Evolutionary conservation across 2,113 vertebrate species (phyloP).

Genomic region (Pholis gunnellus): DNA sequence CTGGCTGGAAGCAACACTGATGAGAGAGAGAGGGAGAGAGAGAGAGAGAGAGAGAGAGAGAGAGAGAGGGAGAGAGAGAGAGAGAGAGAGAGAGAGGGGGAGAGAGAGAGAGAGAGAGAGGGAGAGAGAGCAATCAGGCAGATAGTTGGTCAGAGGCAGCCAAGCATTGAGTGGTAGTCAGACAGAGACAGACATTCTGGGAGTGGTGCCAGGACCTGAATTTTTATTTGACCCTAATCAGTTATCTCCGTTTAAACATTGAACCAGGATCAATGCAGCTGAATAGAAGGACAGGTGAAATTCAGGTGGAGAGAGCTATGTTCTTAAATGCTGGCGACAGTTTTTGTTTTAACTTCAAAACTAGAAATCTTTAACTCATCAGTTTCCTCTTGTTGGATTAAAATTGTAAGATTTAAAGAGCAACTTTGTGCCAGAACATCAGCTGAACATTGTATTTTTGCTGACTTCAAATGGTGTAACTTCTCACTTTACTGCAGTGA

Average conservation of each 20-base stretch:
- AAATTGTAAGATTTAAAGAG: background rate
- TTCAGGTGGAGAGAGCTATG: background rate
- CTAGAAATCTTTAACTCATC: background rate
- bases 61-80: slow-evolving; percentile 10
- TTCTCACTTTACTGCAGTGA: background rate
- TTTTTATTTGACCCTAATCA: slow-evolving; percentile 62
- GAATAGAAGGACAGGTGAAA: slow-evolving; percentile 30
- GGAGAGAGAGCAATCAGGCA: slow-evolving; percentile 65
- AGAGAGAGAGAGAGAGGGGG: slow-evolving; percentile 10
- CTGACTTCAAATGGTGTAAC: background rate
- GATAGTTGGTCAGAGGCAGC: slow-evolving; percentile 70
- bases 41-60: slow-evolving; percentile 19
- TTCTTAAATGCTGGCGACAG: slow-evolving; percentile 3
- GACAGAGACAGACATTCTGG: slow-evolving; percentile 66
- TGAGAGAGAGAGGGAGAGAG: slow-evolving; percentile 37
- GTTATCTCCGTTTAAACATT: slow-evolving; percentile 51
- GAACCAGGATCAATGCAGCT: slow-evolving; percentile 28
- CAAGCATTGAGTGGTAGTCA: slow-evolving; percentile 63
- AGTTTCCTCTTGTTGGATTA: background rate
- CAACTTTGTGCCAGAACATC: background rate
- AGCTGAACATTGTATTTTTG: background rate
- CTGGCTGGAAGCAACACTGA: slow-evolving; percentile 67
- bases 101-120: slow-evolving; percentile 24
- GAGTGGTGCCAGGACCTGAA: slow-evolving; percentile 60
- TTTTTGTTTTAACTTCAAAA: background rate